Conservation (phyloP, 1,140 invertebrate species). For the Lethrus apterus region DNA sequence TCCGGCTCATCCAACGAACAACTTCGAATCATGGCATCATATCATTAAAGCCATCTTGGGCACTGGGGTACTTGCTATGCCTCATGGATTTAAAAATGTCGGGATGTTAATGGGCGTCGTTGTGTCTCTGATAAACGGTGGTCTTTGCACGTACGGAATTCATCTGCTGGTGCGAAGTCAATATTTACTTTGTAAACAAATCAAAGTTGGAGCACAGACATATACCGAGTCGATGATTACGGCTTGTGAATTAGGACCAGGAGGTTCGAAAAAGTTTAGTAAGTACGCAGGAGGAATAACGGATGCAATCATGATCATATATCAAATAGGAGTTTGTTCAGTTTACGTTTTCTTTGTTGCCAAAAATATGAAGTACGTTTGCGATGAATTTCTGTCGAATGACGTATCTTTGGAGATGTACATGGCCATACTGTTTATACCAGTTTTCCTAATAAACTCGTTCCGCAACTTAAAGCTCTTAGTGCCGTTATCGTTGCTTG, state of each 20-base stretch:
- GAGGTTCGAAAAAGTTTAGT: background rate
- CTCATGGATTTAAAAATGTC: constrained; percentile 55
- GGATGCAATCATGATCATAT: constrained; percentile 1
- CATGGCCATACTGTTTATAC: background rate
- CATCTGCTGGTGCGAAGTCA: constrained; percentile 31
- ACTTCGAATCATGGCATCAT: constrained; percentile 49
- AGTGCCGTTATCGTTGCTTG: constrained; percentile 4
- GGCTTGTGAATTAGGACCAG: background rate
- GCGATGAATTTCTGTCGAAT: background rate
- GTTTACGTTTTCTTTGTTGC: constrained; percentile 8
- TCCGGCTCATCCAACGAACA: background rate
- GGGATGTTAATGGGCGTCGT: constrained; percentile 52
- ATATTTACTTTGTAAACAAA: constrained; percentile 2
- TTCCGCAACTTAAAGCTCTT: constrained; percentile 3
- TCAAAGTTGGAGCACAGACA: background rate
- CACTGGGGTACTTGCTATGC: constrained; percentile 64
- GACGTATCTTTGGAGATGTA: background rate
- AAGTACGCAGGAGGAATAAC: background rate
- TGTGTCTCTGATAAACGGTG: constrained; percentile 48
- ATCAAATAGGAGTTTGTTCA: constrained; percentile 6
- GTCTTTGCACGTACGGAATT: constrained; percentile 57
- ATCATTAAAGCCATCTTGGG: constrained; percentile 58
- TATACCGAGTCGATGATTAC: constrained; percentile 1
- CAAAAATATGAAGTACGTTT: background rate
- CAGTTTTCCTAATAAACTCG: constrained; percentile 1